Percentiles rank a stretch among this genome's conserved stretches.
Conservation (phyloP, 2,113 vertebrate species). For the Pollachius pollachius region DNA sequence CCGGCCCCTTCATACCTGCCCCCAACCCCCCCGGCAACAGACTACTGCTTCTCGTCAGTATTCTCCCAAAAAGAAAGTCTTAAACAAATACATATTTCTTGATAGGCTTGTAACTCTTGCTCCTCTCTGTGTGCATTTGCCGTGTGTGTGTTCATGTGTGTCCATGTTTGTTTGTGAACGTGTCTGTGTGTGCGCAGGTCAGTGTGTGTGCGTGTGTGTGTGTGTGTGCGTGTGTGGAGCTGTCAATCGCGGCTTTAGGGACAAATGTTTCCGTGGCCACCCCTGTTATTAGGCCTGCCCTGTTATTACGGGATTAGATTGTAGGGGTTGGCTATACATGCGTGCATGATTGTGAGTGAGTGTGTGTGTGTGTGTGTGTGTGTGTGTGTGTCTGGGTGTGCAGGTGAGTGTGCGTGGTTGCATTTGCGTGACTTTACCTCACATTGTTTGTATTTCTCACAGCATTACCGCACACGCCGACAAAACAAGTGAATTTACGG, state of each 20-base stretch:
- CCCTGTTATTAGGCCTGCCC: conserved; percentile 76
- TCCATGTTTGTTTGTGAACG: conserved; percentile 15
- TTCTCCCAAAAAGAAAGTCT: too few relatives aligned
- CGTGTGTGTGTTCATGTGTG: conserved; percentile 24
- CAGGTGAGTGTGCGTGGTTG: conserved; percentile 28
- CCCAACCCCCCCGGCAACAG: too few relatives aligned
- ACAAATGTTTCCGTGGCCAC: conserved; percentile 62
- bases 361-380: conserved; percentile 22
- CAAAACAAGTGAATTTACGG: conserved; percentile 34
- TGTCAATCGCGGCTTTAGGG: conserved; percentile 42
- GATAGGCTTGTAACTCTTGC: conserved; percentile 57
- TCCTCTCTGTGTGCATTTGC: conserved; percentile 28
- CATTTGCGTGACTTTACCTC: background rate
- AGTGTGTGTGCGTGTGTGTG: conserved; percentile 23
- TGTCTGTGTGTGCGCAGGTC: conserved; percentile 26
- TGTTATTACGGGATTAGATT: conserved; percentile 78
- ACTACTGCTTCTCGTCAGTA: too few relatives aligned
- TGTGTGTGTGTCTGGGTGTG: conserved; percentile 23
- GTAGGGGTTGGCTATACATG: conserved; percentile 51
- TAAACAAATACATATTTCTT: conserved; percentile 70
- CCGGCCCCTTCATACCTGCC: conserved; percentile 24
- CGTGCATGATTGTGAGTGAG: conserved; percentile 23
- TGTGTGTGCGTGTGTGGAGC: conserved; percentile 12
- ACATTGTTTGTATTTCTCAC: conserved; percentile 55
- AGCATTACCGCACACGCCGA: conserved; percentile 27